Conservation (phyloP, 2,113 vertebrate genomes). For the Polypterus senegalus region DNA sequence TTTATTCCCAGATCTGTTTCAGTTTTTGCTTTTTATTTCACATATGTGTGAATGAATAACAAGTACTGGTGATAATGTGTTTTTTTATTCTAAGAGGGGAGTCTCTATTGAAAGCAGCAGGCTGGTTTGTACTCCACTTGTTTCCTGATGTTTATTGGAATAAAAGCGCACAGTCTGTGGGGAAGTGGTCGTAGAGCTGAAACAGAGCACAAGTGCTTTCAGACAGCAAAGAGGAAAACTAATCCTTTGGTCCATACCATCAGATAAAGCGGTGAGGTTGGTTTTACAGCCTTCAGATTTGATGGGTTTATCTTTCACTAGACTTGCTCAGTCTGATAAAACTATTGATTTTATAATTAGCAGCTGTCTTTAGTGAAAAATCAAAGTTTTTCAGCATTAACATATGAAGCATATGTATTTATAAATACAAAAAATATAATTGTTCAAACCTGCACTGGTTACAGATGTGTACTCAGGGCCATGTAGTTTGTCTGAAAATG, state of each 20-base stretch:
- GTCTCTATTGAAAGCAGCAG: constrained; percentile 12
- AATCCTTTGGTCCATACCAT: constrained; percentile 30
- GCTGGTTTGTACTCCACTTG: background rate
- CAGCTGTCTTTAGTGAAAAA: constrained; percentile 36
- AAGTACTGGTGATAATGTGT: too few relatives aligned
- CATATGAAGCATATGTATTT: too few relatives aligned
- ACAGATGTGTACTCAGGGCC: too few relatives aligned
- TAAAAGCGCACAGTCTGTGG: constrained; percentile 7
- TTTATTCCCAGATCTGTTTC: too few relatives aligned
- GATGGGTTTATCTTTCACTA: constrained; percentile 37
- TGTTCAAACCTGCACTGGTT: too few relatives aligned
- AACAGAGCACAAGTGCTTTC: constrained; percentile 39
- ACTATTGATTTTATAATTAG: constrained; percentile 46
- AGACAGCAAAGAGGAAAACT: constrained; percentile 32
- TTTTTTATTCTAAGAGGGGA: too few relatives aligned
- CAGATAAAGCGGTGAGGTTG: constrained; percentile 33
- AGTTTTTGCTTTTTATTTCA: too few relatives aligned
- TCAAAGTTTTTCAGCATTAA: too few relatives aligned
- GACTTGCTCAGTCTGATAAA: constrained; percentile 30
- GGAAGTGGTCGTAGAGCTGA: constrained; percentile 16
- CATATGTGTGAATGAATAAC: too few relatives aligned
- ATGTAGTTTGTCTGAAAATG: too few relatives aligned
- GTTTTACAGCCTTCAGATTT: constrained; percentile 28
- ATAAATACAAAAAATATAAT: too few relatives aligned
- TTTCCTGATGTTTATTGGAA: constrained; percentile 1